Conservation (phyloP, 2,113 vertebrate species). For the Misgurnus mizolepis region DNA sequence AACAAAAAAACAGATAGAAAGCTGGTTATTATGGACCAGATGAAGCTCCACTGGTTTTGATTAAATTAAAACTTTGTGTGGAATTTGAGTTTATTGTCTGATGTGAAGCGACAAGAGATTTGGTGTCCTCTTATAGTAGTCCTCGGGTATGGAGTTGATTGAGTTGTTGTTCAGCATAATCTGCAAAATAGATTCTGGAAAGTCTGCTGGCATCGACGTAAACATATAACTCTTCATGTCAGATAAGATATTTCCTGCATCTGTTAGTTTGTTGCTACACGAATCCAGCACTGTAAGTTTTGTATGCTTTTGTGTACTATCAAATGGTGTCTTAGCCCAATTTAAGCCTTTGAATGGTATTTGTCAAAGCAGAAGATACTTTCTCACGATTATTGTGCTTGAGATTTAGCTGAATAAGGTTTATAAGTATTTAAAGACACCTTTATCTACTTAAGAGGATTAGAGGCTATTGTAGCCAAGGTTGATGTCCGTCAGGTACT, state of each 20-base stretch:
- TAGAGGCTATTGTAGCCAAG: constrained; percentile 75
- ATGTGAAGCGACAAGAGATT: constrained; percentile 75
- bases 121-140: constrained; percentile 76
- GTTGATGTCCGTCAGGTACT: constrained; percentile 78
- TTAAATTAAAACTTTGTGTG: constrained; percentile 75
- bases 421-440: constrained; percentile 73
- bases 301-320: constrained; percentile 65
- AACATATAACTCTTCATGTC: constrained; percentile 78
- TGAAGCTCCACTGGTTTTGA: constrained; percentile 79
- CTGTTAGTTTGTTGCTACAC: constrained; percentile 73
- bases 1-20: constrained; percentile 78
- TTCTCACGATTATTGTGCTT: constrained; percentile 79
- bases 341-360: constrained; percentile 75
- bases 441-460: not conserved
- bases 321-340: constrained; percentile 69
- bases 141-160: constrained; percentile 77
- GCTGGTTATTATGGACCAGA: constrained; percentile 81
- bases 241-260: constrained; percentile 66
- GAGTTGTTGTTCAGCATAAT: constrained; percentile 82
- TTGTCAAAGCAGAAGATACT: constrained; percentile 77
- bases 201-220: constrained; percentile 73
- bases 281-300: constrained; percentile 81
- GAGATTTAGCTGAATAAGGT: constrained; percentile 75
- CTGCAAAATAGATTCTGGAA: constrained; percentile 79
- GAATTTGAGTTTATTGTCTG: constrained; percentile 76